Conservation (phyloP, 2,888 invertebrate genomes). For the Trichopria drosophilae region DNA sequence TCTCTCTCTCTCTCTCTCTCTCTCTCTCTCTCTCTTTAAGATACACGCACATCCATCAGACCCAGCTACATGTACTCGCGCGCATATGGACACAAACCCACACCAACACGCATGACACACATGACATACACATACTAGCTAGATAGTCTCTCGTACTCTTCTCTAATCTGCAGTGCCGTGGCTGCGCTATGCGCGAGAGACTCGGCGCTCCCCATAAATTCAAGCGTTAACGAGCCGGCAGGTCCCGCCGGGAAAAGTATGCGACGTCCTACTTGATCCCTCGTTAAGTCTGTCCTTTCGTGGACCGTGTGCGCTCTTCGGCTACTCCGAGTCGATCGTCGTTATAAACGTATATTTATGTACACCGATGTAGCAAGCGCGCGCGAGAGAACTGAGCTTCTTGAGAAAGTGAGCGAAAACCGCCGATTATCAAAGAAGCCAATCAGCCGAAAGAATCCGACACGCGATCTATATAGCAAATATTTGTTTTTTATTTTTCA, state of each 20-base stretch:
- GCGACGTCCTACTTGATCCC: slow-evolving; percentile 38
- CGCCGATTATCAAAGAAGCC: slow-evolving; percentile 30
- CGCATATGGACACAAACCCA: too few relatives aligned
- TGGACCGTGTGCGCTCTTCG: neutral
- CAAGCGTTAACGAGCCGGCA: slow-evolving; percentile 37
- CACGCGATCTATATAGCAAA: too few relatives aligned
- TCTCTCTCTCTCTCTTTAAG: too few relatives aligned
- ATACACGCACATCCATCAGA: too few relatives aligned
- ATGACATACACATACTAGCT: too few relatives aligned
- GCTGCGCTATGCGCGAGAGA: slow-evolving; percentile 12
- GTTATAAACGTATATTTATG: slow-evolving; percentile 12
- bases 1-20: too few relatives aligned
- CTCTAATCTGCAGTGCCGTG: slow-evolving; percentile 4
- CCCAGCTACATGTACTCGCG: too few relatives aligned
- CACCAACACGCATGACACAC: too few relatives aligned
- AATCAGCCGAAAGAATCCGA: slow-evolving; percentile 19
- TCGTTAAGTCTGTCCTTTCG: slow-evolving; percentile 34
- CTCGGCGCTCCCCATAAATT: slow-evolving; percentile 39
- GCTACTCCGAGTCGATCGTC: neutral
- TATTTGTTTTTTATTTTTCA: too few relatives aligned
- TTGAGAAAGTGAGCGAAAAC: too few relatives aligned
- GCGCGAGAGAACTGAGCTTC: too few relatives aligned
- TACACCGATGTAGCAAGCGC: slow-evolving; percentile 18
- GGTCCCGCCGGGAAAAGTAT: slow-evolving; percentile 33
- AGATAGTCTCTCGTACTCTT: slow-evolving; percentile 1